phyloP scores from a whole-genome alignment of 2,797 vertebrate genomes.

The Neosilurus hyrtlii region DNA sequence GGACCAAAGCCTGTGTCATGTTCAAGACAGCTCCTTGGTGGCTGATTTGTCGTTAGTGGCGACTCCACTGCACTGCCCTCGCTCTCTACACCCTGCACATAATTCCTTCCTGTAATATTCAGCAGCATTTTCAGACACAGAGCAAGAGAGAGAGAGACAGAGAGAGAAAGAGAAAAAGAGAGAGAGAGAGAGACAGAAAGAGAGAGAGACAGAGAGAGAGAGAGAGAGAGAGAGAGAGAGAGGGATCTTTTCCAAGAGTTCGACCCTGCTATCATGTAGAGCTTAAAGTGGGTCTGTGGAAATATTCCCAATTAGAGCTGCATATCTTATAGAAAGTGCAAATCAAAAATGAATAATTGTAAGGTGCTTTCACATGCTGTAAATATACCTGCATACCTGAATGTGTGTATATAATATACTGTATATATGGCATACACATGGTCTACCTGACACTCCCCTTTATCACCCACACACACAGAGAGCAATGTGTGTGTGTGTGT shows the following conservation, averaged over 20 bases:
- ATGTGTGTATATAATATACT: not conserved
- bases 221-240: not conserved
- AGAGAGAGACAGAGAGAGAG: too few relatives aligned
- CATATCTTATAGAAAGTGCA: not conserved
- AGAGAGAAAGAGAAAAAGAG: too few relatives aligned
- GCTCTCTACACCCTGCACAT: slow-evolving; percentile 8
- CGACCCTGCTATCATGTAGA: not conserved
- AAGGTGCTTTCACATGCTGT: not conserved
- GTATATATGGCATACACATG: not conserved
- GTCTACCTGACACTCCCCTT: slow-evolving; percentile 35
- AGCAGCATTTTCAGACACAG: slow-evolving; percentile 1
- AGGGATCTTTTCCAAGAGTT: too few relatives aligned
- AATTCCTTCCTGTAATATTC: slow-evolving; percentile 23
- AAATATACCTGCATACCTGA: too few relatives aligned
- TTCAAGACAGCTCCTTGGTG: slow-evolving; percentile 9
- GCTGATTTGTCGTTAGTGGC: slow-evolving; percentile 4
- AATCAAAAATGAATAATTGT: not conserved
- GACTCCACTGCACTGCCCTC: not conserved
- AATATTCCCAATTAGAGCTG: not conserved
- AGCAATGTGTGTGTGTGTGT: not conserved
- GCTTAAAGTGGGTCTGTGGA: not conserved
- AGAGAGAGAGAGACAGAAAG: too few relatives aligned
- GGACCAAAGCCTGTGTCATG: not conserved
- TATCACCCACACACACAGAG: slow-evolving; percentile 25
- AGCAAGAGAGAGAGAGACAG: too few relatives aligned